Evolutionary conservation across 2,888 invertebrate species (phyloP).

Genomic region (Tipula helvola): DNA sequence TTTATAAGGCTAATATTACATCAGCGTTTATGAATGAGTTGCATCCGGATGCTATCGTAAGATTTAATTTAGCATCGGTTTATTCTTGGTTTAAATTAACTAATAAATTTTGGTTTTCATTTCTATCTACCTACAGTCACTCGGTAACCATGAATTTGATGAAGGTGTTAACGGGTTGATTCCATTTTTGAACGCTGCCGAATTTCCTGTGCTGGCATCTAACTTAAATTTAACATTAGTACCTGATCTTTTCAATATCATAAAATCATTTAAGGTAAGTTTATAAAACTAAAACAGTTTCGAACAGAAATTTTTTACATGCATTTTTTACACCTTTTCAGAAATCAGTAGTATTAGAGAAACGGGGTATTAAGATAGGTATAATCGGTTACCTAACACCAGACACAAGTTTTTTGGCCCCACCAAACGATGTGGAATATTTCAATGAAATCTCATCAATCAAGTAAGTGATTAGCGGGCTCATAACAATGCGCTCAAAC

Average conservation of each 20-base stretch:
- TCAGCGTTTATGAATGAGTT: conserved; percentile 66
- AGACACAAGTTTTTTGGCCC: conserved; percentile 53
- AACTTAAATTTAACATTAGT: conserved; percentile 60
- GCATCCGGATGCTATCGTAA: conserved; percentile 74
- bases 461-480: conserved; percentile 24
- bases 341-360: conserved; percentile 52
- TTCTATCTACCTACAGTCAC: conserved; percentile 51
- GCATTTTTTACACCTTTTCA: conserved; percentile 26
- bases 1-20: conserved; percentile 69
- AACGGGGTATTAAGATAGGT: conserved; percentile 57
- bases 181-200: conserved; percentile 56
- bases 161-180: conserved; percentile 59
- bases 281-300: not conserved
- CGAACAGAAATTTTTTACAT: not conserved
- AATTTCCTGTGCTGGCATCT: conserved; percentile 61
- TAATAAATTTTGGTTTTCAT: conserved; percentile 6
- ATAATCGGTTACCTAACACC: conserved; percentile 79
- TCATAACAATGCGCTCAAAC: no score
- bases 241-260: conserved; percentile 43
- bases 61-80: conserved; percentile 12
- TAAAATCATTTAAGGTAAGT: conserved; percentile 28
- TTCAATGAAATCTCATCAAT: conserved; percentile 58
- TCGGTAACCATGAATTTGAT: conserved; percentile 92
- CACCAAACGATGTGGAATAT: conserved; percentile 43
- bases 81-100: not conserved